Evolutionary conservation across 2,797 vertebrate genomes (phyloP), one percentile per base, ranked within the genome.

Genomic region (Arnoldichthys spilopterus): DNA sequence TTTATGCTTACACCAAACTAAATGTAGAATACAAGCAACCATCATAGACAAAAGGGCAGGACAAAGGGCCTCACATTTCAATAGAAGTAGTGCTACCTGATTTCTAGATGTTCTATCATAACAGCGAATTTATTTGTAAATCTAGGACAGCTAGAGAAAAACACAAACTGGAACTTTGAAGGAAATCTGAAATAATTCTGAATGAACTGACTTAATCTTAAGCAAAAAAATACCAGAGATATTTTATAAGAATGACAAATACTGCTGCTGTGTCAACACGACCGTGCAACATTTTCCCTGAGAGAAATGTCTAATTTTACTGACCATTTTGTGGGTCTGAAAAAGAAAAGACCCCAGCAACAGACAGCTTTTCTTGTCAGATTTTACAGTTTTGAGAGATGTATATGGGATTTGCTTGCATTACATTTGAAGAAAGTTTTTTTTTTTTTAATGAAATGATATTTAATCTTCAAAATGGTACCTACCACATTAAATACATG

Each of bases 381-480:
- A 70, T 37, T 63, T 34, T 20, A 37, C 16, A 37, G 18, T 37
- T 30, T 18, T 22, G 6, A 30, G 26, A 24, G 47, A 47, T 26
- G 4, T 11, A 11, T 26, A 47, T 40, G 40, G 62, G 40, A 63
- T 49, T 79, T 79, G 71, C 77, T 79, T 73, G 69, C 61, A 79
- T 49, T 69, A 49, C 24, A 18, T 51, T 51, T 69, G 20, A n/a
- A 37, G 13, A 64, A 40, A 3, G n/a, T 43, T 11, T 58, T 40
- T 9, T 6, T 11, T 43, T 11, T 58, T 40, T 9, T 6, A 43
- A 45, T 67, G 22, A 51, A 62, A 49, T 53, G 3, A 37, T 13
- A 70, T 51, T 77, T 28, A 28, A 63, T 63, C 22, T 73, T 37
- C 51, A 73, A 67, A 47, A 58, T 32, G 24, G 15, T 18, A 28